These are phyloP conservation scores for Pseudonaja textilis DNA, from an alignment of 2,113 vertebrate genomes.

Conservation along the genomic window DNA sequence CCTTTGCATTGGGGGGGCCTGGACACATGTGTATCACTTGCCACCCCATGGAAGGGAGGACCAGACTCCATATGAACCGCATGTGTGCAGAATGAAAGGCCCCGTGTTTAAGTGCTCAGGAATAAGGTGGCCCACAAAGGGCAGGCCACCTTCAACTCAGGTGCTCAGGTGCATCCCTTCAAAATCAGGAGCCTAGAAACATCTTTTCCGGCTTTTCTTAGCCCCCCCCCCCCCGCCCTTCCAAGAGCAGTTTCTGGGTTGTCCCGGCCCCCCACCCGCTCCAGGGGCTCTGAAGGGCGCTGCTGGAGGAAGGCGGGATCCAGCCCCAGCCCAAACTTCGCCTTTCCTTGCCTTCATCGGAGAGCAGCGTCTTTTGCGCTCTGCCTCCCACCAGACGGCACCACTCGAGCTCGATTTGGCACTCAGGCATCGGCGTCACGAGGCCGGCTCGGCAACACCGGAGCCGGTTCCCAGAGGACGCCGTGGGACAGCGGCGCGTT, in stretches of 20 bases:
- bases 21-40: neutral
- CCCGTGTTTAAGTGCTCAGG: neutral
- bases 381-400: neutral
- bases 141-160: neutral
- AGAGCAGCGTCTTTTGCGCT: too few species aligned
- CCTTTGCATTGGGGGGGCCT: neutral
- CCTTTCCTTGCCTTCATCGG: neutral
- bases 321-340: neutral
- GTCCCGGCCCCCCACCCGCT: neutral
- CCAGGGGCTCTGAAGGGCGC: neutral
- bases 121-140: neutral
- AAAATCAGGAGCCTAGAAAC: neutral
- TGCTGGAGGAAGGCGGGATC: neutral
- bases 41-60: neutral
- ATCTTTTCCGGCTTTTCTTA: too few species aligned
- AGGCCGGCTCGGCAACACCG: neutral
- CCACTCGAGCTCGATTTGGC: neutral
- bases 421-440: neutral
- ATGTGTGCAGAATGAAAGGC: neutral
- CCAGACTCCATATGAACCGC: neutral
- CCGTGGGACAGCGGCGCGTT: neutral
- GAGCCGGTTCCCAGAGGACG: neutral
- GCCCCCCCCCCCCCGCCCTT: neutral
- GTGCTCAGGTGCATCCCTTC: neutral
- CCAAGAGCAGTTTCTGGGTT: neutral